Evolutionary conservation across 2,888 invertebrate species (phyloP), one percentile per base, ranked within the genome.

Genomic region (Dynastes tityus): DNA sequence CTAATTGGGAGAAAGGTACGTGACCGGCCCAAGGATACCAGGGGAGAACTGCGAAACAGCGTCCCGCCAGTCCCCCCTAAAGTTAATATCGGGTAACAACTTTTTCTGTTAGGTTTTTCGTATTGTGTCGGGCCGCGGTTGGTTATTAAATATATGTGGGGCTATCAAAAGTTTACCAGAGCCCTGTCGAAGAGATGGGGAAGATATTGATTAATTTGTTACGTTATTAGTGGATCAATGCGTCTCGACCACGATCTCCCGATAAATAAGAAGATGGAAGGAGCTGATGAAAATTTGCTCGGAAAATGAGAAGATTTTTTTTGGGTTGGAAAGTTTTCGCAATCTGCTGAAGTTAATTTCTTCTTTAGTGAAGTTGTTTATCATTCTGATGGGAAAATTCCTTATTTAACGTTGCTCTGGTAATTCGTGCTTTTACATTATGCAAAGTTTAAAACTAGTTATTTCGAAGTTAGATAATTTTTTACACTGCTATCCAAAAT

Each of bases 1-100:
- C 76, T 76, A 76, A 76, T 76, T 76, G 76, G 76, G 55, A 76
- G 67, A 76, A 67, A 64, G 67, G 65, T 76, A 76, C 76, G 76
- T 76, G 76, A 76, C 76, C 58, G 40, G 22, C 22, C 58, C 58
- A 73, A 16, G 55, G 22, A 45, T 45, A 45, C 45, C 2, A 16
- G 55, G 70, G 71, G 37, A 71, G 29, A 40, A 71, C 53, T n/a
- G 32, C 29, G 71, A 53, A 8, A n/a, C 16, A 22, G 37, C 37
- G 13, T 8, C n/a, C 37, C 71, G 4, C 55, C 58, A 8, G 16
- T 22, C 13, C 58, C 73, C 40, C 40, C 58, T 40, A 40, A 58
- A 73, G 40, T 73, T 73, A 73, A 73, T 73, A 73, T 73, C 73
- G 51, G 40, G 58, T 73, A 58, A 58, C 73, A 73, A 73, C 58